Percentiles rank a stretch among this genome's conserved stretches.
phyloP scores from a whole-genome alignment of 2,113 vertebrate genomes.

The Poecilia latipinna region DNA sequence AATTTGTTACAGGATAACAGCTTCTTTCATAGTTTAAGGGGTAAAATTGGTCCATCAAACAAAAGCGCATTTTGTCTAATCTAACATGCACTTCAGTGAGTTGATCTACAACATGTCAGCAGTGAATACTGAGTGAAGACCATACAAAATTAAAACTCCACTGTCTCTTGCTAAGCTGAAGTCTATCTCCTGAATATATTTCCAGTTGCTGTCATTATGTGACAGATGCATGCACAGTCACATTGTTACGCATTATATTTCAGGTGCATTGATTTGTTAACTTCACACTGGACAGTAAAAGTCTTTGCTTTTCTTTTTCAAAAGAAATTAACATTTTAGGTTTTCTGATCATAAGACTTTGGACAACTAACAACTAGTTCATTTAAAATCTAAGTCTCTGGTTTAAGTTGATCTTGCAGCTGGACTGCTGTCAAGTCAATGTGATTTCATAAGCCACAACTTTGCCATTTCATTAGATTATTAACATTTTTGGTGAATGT shows the following conservation, averaged over 20 bases:
- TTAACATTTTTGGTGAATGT: not conserved
- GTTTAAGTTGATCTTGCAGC: not conserved
- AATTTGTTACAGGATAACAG: not conserved
- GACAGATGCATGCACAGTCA: not conserved
- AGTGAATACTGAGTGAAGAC: not conserved
- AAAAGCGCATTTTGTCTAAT: not conserved
- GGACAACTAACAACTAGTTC: not conserved
- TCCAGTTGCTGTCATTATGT: too few relatives aligned
- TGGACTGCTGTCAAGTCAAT: not conserved
- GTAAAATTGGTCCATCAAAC: not conserved
- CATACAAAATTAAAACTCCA: not conserved
- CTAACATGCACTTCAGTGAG: not conserved
- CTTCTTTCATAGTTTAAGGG: not conserved
- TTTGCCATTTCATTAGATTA: not conserved
- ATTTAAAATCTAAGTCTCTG: not conserved
- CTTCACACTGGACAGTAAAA: not conserved
- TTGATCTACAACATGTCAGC: not conserved
- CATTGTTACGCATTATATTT: not conserved
- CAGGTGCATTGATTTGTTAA: not conserved
- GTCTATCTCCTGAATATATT: not conserved
- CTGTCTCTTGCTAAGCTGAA: not conserved
- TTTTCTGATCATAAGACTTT: too few relatives aligned
- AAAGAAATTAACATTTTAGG: too few relatives aligned
- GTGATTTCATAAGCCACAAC: not conserved
- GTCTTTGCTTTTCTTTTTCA: too few relatives aligned